Percentiles rank a stretch among this genome's conserved stretches.
These are phyloP conservation scores for Andrena fulva DNA, from an alignment of 2,888 invertebrate species.

Conservation along the genomic window DNA sequence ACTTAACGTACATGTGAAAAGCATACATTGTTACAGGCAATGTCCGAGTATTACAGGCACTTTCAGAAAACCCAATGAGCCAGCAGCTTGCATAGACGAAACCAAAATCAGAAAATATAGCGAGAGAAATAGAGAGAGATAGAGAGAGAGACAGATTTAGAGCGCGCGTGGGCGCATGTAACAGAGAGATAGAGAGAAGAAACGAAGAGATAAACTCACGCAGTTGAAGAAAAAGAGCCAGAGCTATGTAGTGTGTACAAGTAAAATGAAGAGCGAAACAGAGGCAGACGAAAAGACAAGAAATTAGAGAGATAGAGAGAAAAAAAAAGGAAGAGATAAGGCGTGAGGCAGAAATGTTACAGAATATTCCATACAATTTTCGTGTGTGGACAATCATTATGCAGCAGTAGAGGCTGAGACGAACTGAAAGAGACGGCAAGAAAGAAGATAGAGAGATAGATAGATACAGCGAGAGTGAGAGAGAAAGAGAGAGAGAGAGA, in stretches of 20 bases:
- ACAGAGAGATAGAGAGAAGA: conserved; percentile 10
- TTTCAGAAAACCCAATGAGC: conserved; percentile 69
- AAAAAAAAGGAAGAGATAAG: conserved; percentile 8
- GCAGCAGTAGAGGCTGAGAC: conserved; percentile 59
- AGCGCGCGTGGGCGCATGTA: not conserved
- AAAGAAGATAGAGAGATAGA: conserved; percentile 27
- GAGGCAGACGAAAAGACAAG: not conserved
- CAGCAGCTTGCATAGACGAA: conserved; percentile 74
- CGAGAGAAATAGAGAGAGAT: conserved; percentile 28
- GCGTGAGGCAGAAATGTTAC: conserved; percentile 46
- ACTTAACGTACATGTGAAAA: conserved; percentile 74
- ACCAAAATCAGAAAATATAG: conserved; percentile 61
- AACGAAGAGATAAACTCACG: not conserved
- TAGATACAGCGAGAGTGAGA: too few species aligned
- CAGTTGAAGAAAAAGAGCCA: conserved; percentile 26
- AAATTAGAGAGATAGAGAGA: conserved; percentile 19
- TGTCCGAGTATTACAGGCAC: conserved; percentile 72
- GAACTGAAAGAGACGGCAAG: conserved; percentile 50
- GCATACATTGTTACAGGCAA: conserved; percentile 75
- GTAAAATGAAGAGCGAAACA: conserved; percentile 5
- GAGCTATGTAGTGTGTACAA: conserved; percentile 10
- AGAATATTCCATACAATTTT: conserved; percentile 33
- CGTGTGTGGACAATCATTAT: conserved; percentile 56
- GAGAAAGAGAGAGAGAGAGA: too few species aligned
- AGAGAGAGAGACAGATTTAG: not conserved